Evolutionary conservation across 2,797 vertebrate species (phyloP), one percentile per base, ranked within the genome.

Genomic region (Valencia hispanica): DNA sequence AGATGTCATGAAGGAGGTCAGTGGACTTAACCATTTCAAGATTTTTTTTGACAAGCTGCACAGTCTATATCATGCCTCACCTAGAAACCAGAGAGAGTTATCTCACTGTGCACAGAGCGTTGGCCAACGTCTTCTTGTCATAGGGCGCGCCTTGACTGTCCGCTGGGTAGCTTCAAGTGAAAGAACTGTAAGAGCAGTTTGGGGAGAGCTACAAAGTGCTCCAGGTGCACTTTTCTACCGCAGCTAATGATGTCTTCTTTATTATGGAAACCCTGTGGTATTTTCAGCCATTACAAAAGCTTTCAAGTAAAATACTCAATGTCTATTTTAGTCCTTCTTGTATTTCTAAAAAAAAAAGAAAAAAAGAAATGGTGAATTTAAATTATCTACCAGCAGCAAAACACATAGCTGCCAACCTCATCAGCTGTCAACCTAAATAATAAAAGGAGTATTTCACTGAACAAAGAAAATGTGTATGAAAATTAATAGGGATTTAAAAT

Each of bases 191-290:
- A 39, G 2, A 39, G 32, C 65, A 4, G 65, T 45, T 79, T 43
- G 71, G 45, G 71, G 45, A 74, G 39, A 65, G 30, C 30, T 59
- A 68, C 50, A 68, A 18, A 70, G 55, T 70, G 66, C 36, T 36
- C 43, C 66, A 70, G 39, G 47, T 18, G 18, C 45, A 79, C 55
- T 79, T 74, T 65, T 71, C 4, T 22, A 74, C 17, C 50, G 43
- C 68, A 47, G 59, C 79, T n/a, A 77, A 30, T 15, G 51, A 80
- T 57, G 30, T 9, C n/a, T n/a, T n/a, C n/a, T n/a, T n/a, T n/a
- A n/a, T n/a, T n/a, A n/a, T n/a, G n/a, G n/a, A n/a, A n/a, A n/a
- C n/a, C n/a, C n/a, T n/a, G n/a, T n/a, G n/a, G n/a, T n/a, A n/a
- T n/a, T n/a, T n/a, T n/a, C n/a, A n/a, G n/a, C n/a, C n/a, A n/a